Base-by-base conservation (phyloP, 2,888 invertebrate species). In the Tetragnatha montana region DNA sequence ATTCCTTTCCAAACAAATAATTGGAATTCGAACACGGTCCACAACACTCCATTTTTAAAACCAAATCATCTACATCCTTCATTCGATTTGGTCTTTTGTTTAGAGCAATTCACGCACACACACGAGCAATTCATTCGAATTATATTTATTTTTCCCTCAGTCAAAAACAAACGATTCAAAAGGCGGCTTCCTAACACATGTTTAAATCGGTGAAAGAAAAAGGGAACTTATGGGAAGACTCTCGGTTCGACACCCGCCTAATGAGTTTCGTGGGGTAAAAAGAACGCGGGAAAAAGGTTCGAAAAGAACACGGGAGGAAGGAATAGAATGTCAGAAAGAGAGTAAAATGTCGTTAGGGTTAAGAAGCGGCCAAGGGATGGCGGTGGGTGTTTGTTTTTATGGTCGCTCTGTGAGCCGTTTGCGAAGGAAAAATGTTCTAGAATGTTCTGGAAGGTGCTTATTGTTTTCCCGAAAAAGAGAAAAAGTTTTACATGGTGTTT, bases 211-310 rank as follows among this genome's bases (percentile, higher is more conserved):
- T 71, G 47, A 19, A 21, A 17, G 80, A 68, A 12, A 22, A 19
- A 80, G 60, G 22, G n/a, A 75, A 75, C n/a, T 75, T 75, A n/a
- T 49, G 14, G 17, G 8, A 10, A 12, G 60, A 17, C 10, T 14
- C 0, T 8, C 7, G 1, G 21, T 6, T 60, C 51, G 50, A 51
- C 78, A 0, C 60, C 8, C 35, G 60, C 60, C 60, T 78, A 78
- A 78, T 78, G 60, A 78, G 78, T 78, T 78, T 78, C 60, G 60
- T 10, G 60, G n/a, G 49, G 51, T 51, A 21, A 35, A 35, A 51
- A 51, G 51, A 19, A 60, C 51, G 19, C 22, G 8, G 51, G 51
- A 78, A 21, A 51, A 78, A 21, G 51, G 51, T 60, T 78, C 51
- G 14, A 6, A 78, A 50, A 8, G 51, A 51, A 60, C 51, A 51